Conservation (phyloP, 2,888 invertebrate species). For the Willowsia nigromaculata region DNA sequence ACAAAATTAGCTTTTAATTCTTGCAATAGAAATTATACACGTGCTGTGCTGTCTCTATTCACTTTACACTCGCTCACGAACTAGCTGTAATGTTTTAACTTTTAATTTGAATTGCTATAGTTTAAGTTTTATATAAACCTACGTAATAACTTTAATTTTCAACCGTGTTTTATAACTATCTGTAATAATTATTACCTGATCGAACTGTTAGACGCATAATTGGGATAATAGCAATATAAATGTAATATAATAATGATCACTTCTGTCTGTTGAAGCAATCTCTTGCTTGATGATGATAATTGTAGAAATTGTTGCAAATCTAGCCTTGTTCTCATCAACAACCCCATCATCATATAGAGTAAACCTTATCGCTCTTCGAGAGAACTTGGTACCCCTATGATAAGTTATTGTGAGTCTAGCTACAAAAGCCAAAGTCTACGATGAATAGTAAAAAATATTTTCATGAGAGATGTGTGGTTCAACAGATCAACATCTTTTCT, state of each 20-base stretch:
- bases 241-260: constrained; percentile 46
- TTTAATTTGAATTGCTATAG: too few species aligned
- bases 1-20: background rate
- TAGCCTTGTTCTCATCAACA: constrained; percentile 9
- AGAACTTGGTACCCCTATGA: background rate
- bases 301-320: background rate
- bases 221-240: background rate
- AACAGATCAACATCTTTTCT: background rate
- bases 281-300: background rate
- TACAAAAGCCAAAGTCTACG: background rate
- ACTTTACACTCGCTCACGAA: too few species aligned
- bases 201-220: background rate
- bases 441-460: background rate
- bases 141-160: background rate
- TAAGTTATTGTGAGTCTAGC: background rate
- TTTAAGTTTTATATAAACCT: background rate
- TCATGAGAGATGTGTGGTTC: background rate
- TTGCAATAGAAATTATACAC: background rate
- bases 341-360: constrained; percentile 11
- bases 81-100: too few species aligned
- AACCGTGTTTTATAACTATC: background rate
- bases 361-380: background rate
- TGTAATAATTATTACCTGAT: constrained; percentile 29
- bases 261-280: background rate
- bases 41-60: too few species aligned